These are phyloP conservation scores for Scaptomyza montana DNA, from an alignment of 1,140 invertebrate species.

Conservation along the genomic window DNA sequence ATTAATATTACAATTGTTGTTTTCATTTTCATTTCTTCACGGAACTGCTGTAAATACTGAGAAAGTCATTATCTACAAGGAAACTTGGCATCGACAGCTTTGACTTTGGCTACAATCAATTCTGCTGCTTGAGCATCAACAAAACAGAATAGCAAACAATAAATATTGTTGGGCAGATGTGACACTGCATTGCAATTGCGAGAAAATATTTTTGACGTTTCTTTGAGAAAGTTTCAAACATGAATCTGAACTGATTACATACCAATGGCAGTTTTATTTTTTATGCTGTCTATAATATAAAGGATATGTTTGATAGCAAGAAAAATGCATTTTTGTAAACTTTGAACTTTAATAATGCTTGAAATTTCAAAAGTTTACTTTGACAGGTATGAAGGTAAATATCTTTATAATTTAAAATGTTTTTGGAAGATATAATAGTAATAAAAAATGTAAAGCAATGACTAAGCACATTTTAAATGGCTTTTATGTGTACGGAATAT, in stretches of 20 bases:
- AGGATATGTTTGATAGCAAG: not conserved
- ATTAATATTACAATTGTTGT: not conserved
- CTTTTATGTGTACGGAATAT: not conserved
- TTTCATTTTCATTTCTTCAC: slow-evolving; percentile 11
- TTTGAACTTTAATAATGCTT: no score
- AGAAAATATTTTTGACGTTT: slow-evolving; percentile 26
- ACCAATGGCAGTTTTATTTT: not conserved
- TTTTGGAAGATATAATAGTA: no score
- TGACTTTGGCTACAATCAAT: slow-evolving; percentile 42
- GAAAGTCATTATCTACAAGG: not conserved
- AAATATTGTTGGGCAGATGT: slow-evolving; percentile 33
- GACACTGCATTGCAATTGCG: slow-evolving; percentile 1
- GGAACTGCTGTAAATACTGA: not conserved
- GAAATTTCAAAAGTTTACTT: no score
- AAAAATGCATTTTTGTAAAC: no score
- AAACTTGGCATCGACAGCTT: slow-evolving; percentile 23
- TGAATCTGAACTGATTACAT: slow-evolving; percentile 39
- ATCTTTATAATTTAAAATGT: no score
- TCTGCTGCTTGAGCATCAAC: slow-evolving; percentile 52
- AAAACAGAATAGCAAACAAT: not conserved
- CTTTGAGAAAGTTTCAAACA: slow-evolving; percentile 14
- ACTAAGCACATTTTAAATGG: not conserved
- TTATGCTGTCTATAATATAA: not conserved
- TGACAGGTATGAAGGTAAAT: no score
- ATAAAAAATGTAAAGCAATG: not conserved